phyloP scores from a whole-genome alignment of 2,888 invertebrate species.

The Halocaridina rubra region DNA sequence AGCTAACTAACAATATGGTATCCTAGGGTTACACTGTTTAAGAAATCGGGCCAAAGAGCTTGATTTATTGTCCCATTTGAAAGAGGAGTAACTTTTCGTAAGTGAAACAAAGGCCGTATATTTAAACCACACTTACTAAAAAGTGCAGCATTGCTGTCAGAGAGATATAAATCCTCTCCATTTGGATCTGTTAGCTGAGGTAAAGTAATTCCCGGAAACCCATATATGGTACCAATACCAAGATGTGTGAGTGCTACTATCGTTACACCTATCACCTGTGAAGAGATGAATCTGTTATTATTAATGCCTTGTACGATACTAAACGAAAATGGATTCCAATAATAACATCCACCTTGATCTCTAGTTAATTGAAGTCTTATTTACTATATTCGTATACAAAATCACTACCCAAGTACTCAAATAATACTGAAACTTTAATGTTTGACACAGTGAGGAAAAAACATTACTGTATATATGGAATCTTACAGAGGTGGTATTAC shows the following conservation, averaged over 20 bases:
- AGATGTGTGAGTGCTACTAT: constrained; percentile 42
- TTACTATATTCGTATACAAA: neutral
- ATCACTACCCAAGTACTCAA: too few relatives aligned
- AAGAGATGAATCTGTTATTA: neutral
- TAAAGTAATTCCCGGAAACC: constrained; percentile 39
- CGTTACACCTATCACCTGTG: constrained; percentile 34
- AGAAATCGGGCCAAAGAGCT: too few relatives aligned
- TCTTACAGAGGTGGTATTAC: too few relatives aligned
- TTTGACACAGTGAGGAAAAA: too few relatives aligned
- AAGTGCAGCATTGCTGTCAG: constrained; percentile 19
- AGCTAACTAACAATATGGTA: too few relatives aligned
- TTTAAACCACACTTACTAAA: constrained; percentile 46
- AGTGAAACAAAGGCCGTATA: too few relatives aligned
- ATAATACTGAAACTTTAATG: too few relatives aligned
- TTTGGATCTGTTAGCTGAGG: constrained; percentile 30
- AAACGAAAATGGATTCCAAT: neutral
- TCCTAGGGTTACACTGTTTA: too few relatives aligned
- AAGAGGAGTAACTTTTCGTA: too few relatives aligned
- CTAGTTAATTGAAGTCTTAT: neutral
- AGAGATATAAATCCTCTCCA: constrained; percentile 16
- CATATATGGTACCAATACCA: neutral
- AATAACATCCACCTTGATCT: neutral
- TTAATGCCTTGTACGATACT: neutral
- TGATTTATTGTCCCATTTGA: too few relatives aligned
- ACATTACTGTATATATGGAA: too few relatives aligned